These are phyloP conservation scores for Calypte anna DNA, from an alignment of 2,113 vertebrate genomes.

Conservation along the genomic window DNA sequence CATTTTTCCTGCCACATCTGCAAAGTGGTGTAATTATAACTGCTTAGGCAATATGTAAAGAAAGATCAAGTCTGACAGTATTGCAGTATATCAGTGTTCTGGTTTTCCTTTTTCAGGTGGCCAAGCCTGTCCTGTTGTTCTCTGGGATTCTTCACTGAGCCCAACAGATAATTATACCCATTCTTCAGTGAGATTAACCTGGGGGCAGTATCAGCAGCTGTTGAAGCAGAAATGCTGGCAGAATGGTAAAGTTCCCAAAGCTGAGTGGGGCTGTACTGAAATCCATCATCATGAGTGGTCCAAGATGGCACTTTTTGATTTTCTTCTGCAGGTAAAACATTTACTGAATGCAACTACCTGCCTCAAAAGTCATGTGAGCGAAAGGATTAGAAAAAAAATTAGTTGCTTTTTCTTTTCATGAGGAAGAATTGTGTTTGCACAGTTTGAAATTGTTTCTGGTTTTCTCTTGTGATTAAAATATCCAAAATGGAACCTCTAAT, in stretches of 20 bases:
- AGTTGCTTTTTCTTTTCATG: background rate
- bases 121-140: constrained; percentile 83
- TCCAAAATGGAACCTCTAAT: background rate
- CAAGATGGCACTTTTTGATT: constrained; percentile 94
- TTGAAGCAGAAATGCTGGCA: constrained; percentile 91
- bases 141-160: constrained; percentile 87
- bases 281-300: constrained; percentile 94
- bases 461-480: background rate
- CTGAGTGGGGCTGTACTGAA: constrained; percentile 84
- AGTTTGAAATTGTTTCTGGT: background rate
- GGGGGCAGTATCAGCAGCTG: constrained; percentile 87
- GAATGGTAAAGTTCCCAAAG: constrained; percentile 83
- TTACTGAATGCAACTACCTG: background rate
- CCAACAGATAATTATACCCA: constrained; percentile 76
- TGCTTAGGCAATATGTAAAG: background rate
- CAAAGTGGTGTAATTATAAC: background rate
- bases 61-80: background rate
- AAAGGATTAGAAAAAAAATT: background rate
- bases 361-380: background rate
- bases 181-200: constrained; percentile 83
- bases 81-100: background rate
- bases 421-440: background rate
- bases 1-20: constrained; percentile 24
- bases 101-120: constrained; percentile 73
- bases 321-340: constrained; percentile 89